Base-by-base conservation (phyloP, 2,797 vertebrate genomes). In the Semotilus atromaculatus region DNA sequence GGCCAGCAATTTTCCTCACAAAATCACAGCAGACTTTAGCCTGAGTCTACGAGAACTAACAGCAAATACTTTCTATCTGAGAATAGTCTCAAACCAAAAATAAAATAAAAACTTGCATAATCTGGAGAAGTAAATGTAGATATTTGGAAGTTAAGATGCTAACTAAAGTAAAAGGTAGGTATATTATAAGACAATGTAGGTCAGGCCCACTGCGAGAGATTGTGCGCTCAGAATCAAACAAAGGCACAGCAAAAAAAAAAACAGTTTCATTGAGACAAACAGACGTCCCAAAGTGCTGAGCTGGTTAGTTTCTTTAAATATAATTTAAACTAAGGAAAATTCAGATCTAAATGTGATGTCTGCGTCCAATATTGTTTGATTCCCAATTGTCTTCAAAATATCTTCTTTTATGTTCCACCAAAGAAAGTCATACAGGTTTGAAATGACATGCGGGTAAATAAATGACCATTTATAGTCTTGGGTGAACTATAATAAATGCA, bases 291-390 rank as follows among this genome's bases (percentile, higher is more conserved):
- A 77, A 66, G 43, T 66, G 58, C 55, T 75, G 31, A 82, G 58
- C 31, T 75, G 58, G 9, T 38, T 82, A 36, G 36, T 74, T 51
- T 82, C 55, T 73, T 64, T 36, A 73, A 48, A 73, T 43, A 73
- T 72, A 45, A 29, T n/a, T 40, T 34, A 75, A 75, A 82, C 18
- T 10, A 64, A 82, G 43, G 3, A 75, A 64, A 31, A 73, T 73
- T 62, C 40, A 73, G 29, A 34, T 82, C 29, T 82, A 74, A 82
- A 74, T 51, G 62, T 74, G 31, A n/a, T n/a, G n/a, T n/a, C n/a
- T n/a, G n/a, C n/a, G n/a, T n/a, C n/a, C n/a, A n/a, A n/a, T n/a
- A n/a, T n/a, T n/a, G n/a, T n/a, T 55, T 34, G 3, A 21, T 73
- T 73, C 1, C 5, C 21, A 58, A 38, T 0, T 3, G 18, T 36